Conservation (phyloP, 2,888 invertebrate species). For the Apamea epomidion region DNA sequence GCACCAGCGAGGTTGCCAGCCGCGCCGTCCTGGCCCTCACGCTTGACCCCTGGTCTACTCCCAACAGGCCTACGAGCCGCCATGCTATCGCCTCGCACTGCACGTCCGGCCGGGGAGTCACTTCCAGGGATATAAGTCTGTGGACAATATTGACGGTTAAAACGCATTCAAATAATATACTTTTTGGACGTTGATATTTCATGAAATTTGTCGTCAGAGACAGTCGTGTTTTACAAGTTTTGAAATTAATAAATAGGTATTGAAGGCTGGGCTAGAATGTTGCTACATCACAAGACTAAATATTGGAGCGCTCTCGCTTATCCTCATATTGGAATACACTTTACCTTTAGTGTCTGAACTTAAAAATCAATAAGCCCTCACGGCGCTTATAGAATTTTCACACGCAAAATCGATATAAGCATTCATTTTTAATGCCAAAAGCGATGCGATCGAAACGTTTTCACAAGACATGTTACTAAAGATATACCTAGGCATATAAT, state of each 20-base stretch:
- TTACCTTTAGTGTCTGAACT: neutral
- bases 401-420: neutral
- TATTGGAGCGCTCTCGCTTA: neutral
- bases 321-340: neutral
- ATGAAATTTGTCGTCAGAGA: neutral
- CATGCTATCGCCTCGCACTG: slow-evolving; percentile 95
- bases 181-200: neutral
- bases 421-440: slow-evolving; percentile 4
- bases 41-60: slow-evolving; percentile 90
- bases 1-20: slow-evolving; percentile 90
- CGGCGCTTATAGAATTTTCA: neutral
- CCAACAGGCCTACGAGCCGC: slow-evolving; percentile 95
- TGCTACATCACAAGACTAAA: neutral
- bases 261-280: neutral
- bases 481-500: neutral
- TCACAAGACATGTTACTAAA: slow-evolving; percentile 19
- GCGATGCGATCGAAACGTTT: slow-evolving; percentile 8
- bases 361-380: slow-evolving; percentile 21
- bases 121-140: slow-evolving; percentile 85
- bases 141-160: slow-evolving; percentile 13
- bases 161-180: neutral
- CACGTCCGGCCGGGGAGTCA: slow-evolving; percentile 92
- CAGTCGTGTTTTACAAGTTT: neutral
- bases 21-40: slow-evolving; percentile 91
- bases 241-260: neutral